phyloP scores from a whole-genome alignment of 2,113 vertebrate genomes.

The Meriones unguiculatus region DNA sequence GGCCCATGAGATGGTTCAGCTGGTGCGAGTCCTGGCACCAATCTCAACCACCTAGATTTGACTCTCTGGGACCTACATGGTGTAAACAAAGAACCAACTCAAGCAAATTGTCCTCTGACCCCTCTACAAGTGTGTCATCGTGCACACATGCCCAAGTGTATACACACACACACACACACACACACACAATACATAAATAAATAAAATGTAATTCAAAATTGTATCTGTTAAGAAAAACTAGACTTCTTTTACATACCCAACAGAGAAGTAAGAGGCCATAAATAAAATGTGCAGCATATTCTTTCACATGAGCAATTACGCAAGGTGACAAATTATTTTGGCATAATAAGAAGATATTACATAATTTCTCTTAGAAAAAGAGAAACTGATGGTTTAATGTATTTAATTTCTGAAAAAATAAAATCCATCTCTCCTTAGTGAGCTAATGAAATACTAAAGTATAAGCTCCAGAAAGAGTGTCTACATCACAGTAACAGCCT shows the following conservation, averaged over 20 bases:
- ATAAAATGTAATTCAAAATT: neutral
- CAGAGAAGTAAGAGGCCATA: neutral
- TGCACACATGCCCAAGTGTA: neutral
- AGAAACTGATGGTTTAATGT: neutral
- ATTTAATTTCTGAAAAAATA: constrained; percentile 11
- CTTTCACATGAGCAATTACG: neutral
- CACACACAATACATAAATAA: neutral
- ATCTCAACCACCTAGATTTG: neutral
- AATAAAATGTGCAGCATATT: neutral
- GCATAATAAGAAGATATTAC: neutral
- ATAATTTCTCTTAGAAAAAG: constrained; percentile 4
- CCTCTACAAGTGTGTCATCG: no score
- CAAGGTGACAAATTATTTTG: neutral
- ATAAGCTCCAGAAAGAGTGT: constrained; percentile 70
- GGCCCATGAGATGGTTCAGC: neutral
- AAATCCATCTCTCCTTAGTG: neutral
- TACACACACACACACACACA: neutral
- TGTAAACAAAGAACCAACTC: neutral
- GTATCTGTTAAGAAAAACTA: neutral
- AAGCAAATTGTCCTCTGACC: neutral
- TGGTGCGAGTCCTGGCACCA: neutral
- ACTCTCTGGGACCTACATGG: no score
- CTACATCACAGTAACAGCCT: constrained; percentile 66
- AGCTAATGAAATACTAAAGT: constrained; percentile 60
- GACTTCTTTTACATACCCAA: neutral